Evolutionary conservation across 2,888 invertebrate species (phyloP), one percentile per base, ranked within the genome.

Genomic region (Pocota personata): DNA sequence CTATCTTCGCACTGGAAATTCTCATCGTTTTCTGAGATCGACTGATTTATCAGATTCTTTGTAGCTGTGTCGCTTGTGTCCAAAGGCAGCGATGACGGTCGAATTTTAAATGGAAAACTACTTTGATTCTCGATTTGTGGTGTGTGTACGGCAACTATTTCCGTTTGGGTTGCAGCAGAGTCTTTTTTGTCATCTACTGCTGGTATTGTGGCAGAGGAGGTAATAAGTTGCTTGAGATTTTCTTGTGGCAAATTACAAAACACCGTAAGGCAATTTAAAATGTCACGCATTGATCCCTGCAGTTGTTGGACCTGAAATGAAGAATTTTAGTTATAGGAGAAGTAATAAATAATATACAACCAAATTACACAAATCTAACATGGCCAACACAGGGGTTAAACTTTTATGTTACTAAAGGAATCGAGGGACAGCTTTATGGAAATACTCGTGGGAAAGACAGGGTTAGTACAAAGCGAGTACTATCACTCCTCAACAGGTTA

Each of bases 241-340:
- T 92, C 92, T 79, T 91, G 91, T 2, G 92, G 92, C 79, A 92
- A 88, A 82, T 92, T 91, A 67, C 92, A 92, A 43, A 94, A 93
- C 87, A 93, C 91, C 3, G 95, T 94, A 91, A 96, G 95, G 52
- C 95, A 96, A 78, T 95, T 95, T 87, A 96, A 93, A 87, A 97
- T 95, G 89, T 96, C 95, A 87, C 95, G 95, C 95, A 97, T 96
- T 21, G 96, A 95, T 77, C 95, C 95, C 91, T 96, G 97, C 30
- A 97, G 91, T 89, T 96, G 96, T 89, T 95, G 95, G 75, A 97
- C 96, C 95, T 96, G 89, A 21, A 88, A 90, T 24, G 4, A 14
- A 27, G 10, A 14, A 14, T 19, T 14, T 4, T 3, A 24, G 2
- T 24, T 24, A 24, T 24, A 24, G 24, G 4, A 24, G 4, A 24